Conservation (phyloP, 1,140 invertebrate genomes). For the Papilio polytes region DNA sequence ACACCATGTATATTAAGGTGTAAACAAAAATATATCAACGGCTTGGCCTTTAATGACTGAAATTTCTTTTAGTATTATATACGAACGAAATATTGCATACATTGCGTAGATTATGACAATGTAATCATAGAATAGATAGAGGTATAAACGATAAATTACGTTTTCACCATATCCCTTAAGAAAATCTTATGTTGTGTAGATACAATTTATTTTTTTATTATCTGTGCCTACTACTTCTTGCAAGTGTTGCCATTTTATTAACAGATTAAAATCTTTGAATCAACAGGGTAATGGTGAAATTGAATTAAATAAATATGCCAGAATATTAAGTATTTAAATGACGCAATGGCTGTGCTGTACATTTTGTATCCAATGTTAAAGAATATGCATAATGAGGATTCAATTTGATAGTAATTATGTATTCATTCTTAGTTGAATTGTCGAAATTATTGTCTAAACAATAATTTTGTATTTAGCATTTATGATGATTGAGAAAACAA, state of each 20-base stretch:
- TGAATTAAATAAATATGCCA: not conserved
- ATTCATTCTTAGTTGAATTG: slow-evolving; percentile 7
- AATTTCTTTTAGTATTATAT: slow-evolving; percentile 26
- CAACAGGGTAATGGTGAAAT: slow-evolving; percentile 19
- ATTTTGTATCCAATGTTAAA: slow-evolving; percentile 26
- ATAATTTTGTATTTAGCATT: slow-evolving; percentile 32
- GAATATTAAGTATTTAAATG: not conserved
- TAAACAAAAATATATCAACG: slow-evolving; percentile 36
- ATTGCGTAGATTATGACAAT: not conserved
- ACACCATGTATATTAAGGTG: slow-evolving; percentile 8
- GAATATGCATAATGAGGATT: not conserved
- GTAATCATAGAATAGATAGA: slow-evolving; percentile 12
- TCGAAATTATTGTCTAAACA: slow-evolving; percentile 23
- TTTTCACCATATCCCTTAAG: slow-evolving; percentile 33
- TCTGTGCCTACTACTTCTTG: not conserved
- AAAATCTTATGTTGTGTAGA: not conserved
- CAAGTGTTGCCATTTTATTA: not conserved
- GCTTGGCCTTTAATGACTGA: slow-evolving; percentile 33
- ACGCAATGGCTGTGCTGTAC: slow-evolving; percentile 27
- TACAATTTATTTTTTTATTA: not conserved
- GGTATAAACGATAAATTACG: not conserved
- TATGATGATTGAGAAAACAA: not conserved
- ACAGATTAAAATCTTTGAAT: not conserved
- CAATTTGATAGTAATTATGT: not conserved
- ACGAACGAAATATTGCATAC: not conserved